These are phyloP conservation scores for Cossypha caffra DNA, from an alignment of 2,797 vertebrate species.

Conservation along the genomic window DNA sequence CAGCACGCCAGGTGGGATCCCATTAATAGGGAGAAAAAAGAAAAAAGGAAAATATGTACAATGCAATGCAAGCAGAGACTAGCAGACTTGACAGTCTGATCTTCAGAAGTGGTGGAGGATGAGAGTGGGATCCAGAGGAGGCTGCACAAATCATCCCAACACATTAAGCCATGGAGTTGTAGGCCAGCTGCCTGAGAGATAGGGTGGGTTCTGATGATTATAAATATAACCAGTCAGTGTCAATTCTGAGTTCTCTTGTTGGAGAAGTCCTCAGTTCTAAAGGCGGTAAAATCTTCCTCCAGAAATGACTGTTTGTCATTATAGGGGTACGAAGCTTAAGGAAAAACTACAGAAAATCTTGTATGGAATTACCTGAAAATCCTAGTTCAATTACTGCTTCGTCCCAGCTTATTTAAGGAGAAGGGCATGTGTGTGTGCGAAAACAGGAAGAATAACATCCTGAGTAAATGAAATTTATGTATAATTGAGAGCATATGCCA, in stretches of 20 bases:
- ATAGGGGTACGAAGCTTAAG: fast-evolving
- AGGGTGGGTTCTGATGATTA: not conserved
- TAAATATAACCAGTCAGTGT: not conserved
- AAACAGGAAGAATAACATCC: not conserved
- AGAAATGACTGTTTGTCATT: not conserved
- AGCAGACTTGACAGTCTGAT: not conserved
- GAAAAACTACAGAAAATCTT: not conserved
- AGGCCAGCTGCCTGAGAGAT: not conserved
- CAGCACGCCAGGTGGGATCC: not conserved
- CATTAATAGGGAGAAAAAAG: not conserved
- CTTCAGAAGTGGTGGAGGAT: not conserved
- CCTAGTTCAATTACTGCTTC: not conserved
- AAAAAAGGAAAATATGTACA: not conserved
- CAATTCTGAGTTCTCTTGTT: not conserved
- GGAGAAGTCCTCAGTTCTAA: not conserved
- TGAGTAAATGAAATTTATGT: not conserved
- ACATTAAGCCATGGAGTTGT: not conserved
- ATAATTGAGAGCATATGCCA: not conserved
- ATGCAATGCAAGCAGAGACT: not conserved
- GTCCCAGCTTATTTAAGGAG: not conserved
- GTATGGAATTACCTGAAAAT: not conserved
- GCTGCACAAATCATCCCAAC: not conserved
- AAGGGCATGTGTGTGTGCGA: fast-evolving
- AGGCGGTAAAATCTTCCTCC: not conserved
- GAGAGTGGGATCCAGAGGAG: not conserved